Base-by-base conservation (phyloP, 2,797 vertebrate genomes). In the Chrosomus eos region DNA sequence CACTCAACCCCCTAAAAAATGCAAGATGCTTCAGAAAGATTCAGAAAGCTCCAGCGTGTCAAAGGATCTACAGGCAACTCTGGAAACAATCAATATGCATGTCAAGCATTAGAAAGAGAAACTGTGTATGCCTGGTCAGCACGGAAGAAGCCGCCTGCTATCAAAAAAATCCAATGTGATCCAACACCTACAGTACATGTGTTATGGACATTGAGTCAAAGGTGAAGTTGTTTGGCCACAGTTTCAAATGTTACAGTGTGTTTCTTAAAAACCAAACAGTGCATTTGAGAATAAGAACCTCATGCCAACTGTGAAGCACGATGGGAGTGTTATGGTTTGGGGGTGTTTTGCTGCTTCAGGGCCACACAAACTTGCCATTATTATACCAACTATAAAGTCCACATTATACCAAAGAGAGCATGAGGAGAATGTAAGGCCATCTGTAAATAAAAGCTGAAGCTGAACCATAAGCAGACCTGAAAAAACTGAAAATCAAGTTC, bases 331-430 rank as follows among this genome's bases (percentile, higher is more conserved):
- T 77, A 58, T 77, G 55, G 33, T 77, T 77, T 77, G 36, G 74
- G 53, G 33, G 23, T 60, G 74, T 77, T 60, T 77, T 77, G 23
- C 23, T 60, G 36, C 74, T 60, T 60, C 36, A 76, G 74, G 74
- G 23, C 36, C 53, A 60, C 33, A 76, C 53, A 76, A 60, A 76
- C 72, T 51, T 68, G 88, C 86, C 89, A 83, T 87, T 84, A 75
- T 75, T 89, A 76, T 91, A 87, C 88, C 89, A 91, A 89, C 92
- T 91, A 91, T 88, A 38, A 58, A 91, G 89, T 90, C 85, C 66
- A 82, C 82, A 91, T 87, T 90, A 89, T 85, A 91, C 84, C 83
- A 83, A 85, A 74, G 76, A 90, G 87, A 89, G 31, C 31, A 75
- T 9, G 31, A 38, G 7, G 21, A 75, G 73, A 55, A 36, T 0